Percentiles rank a stretch among this genome's conserved stretches.
Conservation (phyloP, 2,888 invertebrate species). For the Drosophila kuntzei region DNA sequence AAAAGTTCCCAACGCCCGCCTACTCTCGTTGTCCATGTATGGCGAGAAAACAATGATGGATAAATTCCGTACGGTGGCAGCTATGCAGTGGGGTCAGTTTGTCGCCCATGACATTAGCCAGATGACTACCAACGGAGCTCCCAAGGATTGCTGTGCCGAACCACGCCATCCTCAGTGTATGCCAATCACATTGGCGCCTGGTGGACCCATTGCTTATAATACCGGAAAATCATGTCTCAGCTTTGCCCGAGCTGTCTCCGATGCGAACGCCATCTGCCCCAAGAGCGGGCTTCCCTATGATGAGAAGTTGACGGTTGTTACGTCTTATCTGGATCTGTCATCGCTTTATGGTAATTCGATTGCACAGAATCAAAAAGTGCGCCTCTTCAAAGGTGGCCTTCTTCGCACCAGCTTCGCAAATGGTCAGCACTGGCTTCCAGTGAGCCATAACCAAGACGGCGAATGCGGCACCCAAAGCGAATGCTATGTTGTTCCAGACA, state of each 20-base stretch:
- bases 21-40: conserved; percentile 73
- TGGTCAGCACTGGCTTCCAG: conserved; percentile 90
- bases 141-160: conserved; percentile 74
- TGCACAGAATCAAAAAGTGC: conserved; percentile 87
- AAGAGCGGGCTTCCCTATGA: conserved; percentile 86
- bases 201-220: conserved; percentile 87
- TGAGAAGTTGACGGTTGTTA: conserved; percentile 87
- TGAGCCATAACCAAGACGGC: conserved; percentile 87
- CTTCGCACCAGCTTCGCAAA: conserved; percentile 86
- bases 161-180: conserved; percentile 77
- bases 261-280: conserved; percentile 88
- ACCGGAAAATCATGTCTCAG: conserved; percentile 87
- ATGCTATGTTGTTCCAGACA: conserved; percentile 90
- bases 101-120: conserved; percentile 77
- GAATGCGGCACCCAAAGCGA: conserved; percentile 86
- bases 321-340: conserved; percentile 89
- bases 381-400: conserved; percentile 89
- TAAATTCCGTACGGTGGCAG: conserved; percentile 72
- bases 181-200: conserved; percentile 87
- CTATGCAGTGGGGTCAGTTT: conserved; percentile 81
- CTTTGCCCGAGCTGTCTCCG: conserved; percentile 89
- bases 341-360: conserved; percentile 91
- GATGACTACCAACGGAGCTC: conserved; percentile 54
- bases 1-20: conserved; percentile 75
- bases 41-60: conserved; percentile 74